Evolutionary conservation across 2,888 invertebrate species (phyloP).

Genomic region (Ectemnius cavifrons): DNA sequence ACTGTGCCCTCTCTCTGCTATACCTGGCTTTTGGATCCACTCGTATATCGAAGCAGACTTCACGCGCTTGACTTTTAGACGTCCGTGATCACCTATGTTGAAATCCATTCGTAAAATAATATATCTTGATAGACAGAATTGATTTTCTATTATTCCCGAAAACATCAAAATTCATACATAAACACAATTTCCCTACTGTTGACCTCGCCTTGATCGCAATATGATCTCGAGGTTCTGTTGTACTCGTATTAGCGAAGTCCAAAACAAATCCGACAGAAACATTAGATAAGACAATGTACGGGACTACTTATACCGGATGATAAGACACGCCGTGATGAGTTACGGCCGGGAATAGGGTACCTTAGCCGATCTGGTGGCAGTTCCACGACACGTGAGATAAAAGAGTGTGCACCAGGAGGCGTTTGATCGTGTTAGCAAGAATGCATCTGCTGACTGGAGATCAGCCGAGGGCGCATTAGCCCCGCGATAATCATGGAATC

Average conservation of each 20-base stretch:
- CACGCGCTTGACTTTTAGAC: slow-evolving; percentile 9
- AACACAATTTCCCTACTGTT: no score
- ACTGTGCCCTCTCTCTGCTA: slow-evolving; percentile 32
- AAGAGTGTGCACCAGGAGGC: neutral
- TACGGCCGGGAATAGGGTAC: no score
- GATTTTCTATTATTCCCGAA: no score
- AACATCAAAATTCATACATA: no score
- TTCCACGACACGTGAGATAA: slow-evolving; percentile 1
- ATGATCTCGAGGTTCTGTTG: no score
- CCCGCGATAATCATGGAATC: slow-evolving; percentile 59
- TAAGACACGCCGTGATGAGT: no score
- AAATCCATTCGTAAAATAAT: no score
- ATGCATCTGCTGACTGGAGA: slow-evolving; percentile 29
- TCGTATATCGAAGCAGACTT: slow-evolving; percentile 30
- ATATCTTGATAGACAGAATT: no score
- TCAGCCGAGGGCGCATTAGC: slow-evolving; percentile 38
- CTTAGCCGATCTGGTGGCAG: neutral
- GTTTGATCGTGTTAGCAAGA: slow-evolving; percentile 9
- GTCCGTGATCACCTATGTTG: neutral
- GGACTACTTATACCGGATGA: neutral
- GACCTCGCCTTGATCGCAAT: no score
- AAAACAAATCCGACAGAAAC: no score
- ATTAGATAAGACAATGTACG: neutral
- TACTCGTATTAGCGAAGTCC: no score
- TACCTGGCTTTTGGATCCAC: slow-evolving; percentile 2